phyloP scores from a whole-genome alignment of 2,113 vertebrate genomes.

The Edolisoma coerulescens region DNA sequence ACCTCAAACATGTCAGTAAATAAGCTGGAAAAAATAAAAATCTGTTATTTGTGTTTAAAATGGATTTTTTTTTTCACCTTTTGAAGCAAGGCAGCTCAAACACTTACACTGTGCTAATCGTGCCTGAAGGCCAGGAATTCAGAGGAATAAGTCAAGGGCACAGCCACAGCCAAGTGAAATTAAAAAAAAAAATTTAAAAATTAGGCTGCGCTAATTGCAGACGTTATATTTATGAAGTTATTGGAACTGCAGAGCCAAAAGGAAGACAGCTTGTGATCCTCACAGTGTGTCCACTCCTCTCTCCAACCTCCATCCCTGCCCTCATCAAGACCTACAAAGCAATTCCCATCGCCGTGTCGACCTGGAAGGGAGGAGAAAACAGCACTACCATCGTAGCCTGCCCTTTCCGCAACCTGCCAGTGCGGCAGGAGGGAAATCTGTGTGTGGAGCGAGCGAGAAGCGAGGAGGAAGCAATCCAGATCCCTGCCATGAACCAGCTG shows the following conservation, averaged over 20 bases:
- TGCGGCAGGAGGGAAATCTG: constrained; percentile 29
- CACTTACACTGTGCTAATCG: not conserved
- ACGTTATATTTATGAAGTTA: not conserved
- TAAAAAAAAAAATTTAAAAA: not conserved
- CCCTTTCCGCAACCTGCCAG: not conserved
- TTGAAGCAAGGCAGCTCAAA: not conserved
- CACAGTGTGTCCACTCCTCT: not conserved
- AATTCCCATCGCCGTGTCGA: rapidly evolving
- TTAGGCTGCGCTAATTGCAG: constrained; percentile 2
- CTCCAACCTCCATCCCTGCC: not conserved
- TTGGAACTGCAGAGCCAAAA: not conserved
- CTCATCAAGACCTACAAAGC: not conserved
- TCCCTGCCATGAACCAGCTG: not conserved
- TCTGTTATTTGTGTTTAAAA: not conserved
- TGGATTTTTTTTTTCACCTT: not conserved
- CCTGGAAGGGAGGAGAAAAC: not conserved
- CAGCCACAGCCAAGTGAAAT: constrained; percentile 3
- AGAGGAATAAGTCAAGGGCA: constrained; percentile 39
- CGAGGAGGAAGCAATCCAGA: not conserved
- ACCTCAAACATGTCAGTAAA: not conserved
- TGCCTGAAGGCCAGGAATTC: constrained; percentile 31
- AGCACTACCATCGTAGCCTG: not conserved
- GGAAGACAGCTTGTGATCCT: not conserved
- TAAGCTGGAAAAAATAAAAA: not conserved
- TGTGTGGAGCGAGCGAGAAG: not conserved